Conservation (phyloP, 2,113 vertebrate species). For the Myotis davidii region DNA sequence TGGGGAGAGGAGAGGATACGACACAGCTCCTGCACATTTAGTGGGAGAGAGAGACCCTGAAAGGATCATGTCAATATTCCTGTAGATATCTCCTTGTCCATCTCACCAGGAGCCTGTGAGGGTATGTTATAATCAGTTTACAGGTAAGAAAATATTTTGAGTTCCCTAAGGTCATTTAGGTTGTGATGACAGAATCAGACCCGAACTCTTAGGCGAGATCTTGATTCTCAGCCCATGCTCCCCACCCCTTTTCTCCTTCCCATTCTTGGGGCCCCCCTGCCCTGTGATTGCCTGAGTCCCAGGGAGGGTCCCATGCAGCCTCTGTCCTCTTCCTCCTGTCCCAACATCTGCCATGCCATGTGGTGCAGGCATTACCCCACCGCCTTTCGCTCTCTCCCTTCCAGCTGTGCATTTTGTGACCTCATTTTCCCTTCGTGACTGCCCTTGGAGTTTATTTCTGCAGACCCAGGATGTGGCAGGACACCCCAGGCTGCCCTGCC, state of each 20-base stretch:
- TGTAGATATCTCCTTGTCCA: not conserved
- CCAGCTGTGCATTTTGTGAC: constrained; percentile 22
- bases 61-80: not conserved
- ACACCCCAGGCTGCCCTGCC: not conserved
- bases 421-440: constrained; percentile 17
- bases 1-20: not conserved
- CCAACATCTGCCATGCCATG: not conserved
- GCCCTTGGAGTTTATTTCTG: not conserved
- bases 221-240: not conserved
- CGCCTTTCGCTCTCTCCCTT: not conserved
- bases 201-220: not conserved
- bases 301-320: not conserved
- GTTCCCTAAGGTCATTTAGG: not conserved
- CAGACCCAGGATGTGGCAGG: not conserved
- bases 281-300: not conserved
- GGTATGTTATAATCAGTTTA: not conserved
- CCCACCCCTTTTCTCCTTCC: not conserved
- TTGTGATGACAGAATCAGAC: not conserved
- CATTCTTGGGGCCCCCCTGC: not conserved
- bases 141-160: not conserved
- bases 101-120: not conserved
- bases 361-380: not conserved
- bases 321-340: not conserved
- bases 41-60: not conserved
- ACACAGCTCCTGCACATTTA: not conserved